Evolutionary conservation across 2,113 vertebrate genomes (phyloP).

Genomic region (Leuciscus idus): DNA sequence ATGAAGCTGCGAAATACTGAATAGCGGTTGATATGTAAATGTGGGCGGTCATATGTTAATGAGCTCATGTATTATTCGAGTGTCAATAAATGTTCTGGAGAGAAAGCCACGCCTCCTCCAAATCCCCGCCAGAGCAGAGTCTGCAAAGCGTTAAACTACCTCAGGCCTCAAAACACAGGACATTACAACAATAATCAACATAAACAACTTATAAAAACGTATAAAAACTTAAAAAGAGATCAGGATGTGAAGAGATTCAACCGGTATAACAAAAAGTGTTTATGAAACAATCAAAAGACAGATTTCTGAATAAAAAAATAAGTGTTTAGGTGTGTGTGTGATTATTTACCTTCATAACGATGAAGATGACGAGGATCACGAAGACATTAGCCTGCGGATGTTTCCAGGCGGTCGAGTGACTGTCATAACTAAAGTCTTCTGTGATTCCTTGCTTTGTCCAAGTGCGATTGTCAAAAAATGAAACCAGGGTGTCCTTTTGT

Average conservation of each 20-base stretch:
- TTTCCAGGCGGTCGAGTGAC: slow-evolving; percentile 87
- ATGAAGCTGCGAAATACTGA: not conserved
- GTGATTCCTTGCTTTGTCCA: slow-evolving; percentile 90
- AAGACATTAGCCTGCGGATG: slow-evolving; percentile 92
- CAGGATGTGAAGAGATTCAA: too few relatives aligned
- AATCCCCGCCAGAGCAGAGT: too few relatives aligned
- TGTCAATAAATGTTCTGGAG: not conserved
- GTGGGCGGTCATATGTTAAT: not conserved
- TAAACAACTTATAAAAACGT: too few relatives aligned
- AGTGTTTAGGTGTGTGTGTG: not conserved
- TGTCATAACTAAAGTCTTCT: slow-evolving; percentile 87
- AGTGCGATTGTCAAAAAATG: slow-evolving; percentile 92
- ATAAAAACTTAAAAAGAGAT: too few relatives aligned
- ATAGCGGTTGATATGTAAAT: not conserved
- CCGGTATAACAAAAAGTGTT: too few relatives aligned
- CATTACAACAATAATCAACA: too few relatives aligned
- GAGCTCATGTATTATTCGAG: not conserved
- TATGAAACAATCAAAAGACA: not conserved
- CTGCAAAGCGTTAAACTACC: too few relatives aligned
- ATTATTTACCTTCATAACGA: slow-evolving; percentile 91
- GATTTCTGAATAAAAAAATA: not conserved
- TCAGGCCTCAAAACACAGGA: too few relatives aligned
- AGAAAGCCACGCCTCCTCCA: not conserved
- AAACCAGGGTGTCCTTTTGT: slow-evolving; percentile 94
- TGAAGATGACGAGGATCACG: slow-evolving; percentile 92